Base-by-base conservation (phyloP, 2,797 vertebrate genomes). In the Lerista edwardsae region DNA sequence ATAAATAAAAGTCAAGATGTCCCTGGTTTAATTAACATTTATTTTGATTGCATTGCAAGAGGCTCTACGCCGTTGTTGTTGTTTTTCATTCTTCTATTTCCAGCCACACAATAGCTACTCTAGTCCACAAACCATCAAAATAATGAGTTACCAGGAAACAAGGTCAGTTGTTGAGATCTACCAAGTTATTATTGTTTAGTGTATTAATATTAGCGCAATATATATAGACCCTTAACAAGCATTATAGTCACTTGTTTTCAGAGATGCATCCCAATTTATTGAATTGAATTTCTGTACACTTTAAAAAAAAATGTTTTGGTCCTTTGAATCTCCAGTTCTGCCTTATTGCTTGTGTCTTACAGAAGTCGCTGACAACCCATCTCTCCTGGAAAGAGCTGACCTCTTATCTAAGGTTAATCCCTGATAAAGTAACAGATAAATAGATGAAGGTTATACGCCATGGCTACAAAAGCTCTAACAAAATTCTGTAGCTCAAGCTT, bases 341-440 rank as follows among this genome's bases (percentile, higher is more conserved):
- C 17, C 2, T 85, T 8, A 51, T 76, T 14, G 44, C 3, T 61
- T n/a, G 25, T 9, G 59, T 76, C 23, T 5, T 77, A 11, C 2
- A 59, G 15, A 87, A 47, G 59, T 29, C 27, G 61, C 21, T 11
- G 77, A 4, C 6, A 14, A 75, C 34, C 39, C n/a, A 34, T 88
- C 31, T 77, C 67, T 36, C 39, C 83, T 79, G 65, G 77, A 82
- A 90, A 27, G 86, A 82, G 65, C 15, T 84, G n/a, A 80, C 9
- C 3, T 47, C 0, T 8, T 88, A 3, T 59, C 27, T 75, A 68
- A 82, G 57, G 75, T 73, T 76, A 79, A 76, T 79, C 12, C 77
- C 1, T 79, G 74, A 71, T 12, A 74, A 90, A 84, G 10, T 62
- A 83, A 84, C 3, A 69, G 25, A 34, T 69, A 77, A 39, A 55